phyloP scores from a whole-genome alignment of 2,113 vertebrate species.

The Indicator indicator region DNA sequence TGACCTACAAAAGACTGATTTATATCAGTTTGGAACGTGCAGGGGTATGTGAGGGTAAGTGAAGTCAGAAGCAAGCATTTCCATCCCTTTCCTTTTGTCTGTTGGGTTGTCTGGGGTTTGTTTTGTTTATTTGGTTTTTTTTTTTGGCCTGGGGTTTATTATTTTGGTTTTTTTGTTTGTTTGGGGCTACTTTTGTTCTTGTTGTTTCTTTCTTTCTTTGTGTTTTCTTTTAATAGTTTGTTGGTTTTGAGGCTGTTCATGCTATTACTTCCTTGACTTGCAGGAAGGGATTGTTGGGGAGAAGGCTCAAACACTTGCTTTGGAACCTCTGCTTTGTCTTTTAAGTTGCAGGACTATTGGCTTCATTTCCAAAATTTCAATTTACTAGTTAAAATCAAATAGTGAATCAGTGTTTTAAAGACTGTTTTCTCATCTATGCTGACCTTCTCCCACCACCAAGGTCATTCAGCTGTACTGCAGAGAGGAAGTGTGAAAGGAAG shows the following conservation, averaged over 20 bases:
- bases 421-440: neutral
- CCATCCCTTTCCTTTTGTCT: neutral
- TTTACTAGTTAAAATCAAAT: neutral
- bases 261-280: neutral
- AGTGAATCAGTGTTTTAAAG: neutral
- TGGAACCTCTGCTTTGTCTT: neutral
- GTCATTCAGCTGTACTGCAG: conserved; percentile 22
- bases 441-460: conserved; percentile 25
- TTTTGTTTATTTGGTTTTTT: too few species aligned
- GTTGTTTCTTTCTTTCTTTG: neutral
- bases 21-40: neutral
- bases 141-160: too few species aligned
- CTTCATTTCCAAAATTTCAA: neutral
- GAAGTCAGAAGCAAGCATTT: neutral
- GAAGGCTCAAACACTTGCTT: neutral
- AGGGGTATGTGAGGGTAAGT: neutral
- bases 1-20: neutral
- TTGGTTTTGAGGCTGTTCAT: neutral
- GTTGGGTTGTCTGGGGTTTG: neutral
- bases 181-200: too few species aligned
- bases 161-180: too few species aligned
- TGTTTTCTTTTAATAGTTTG: neutral
- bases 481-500: conserved; percentile 10
- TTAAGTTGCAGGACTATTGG: neutral
- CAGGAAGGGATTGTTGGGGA: neutral